Evolutionary conservation across 2,113 vertebrate species (phyloP), one percentile per base, ranked within the genome.

Genomic region (Arenaria interpres): DNA sequence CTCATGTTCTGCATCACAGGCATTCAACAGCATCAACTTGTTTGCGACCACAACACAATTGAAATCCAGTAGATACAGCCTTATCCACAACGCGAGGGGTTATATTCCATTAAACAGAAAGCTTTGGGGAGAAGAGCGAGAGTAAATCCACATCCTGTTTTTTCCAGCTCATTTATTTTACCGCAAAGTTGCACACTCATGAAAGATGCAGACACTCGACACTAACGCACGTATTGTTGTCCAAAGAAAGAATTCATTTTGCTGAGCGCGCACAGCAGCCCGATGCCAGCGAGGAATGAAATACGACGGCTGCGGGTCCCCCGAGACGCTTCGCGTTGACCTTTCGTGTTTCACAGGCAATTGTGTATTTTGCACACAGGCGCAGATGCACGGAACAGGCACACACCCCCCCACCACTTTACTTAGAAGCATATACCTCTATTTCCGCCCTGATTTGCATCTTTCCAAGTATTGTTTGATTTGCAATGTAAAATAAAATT

Each of bases 401-500:
- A 9, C 76, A 22, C 45, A 10, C 72, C 35, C 66, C 77, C 88
- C 51, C 59, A 8, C 73, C 6, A 7, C 91, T 78, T 27, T 48
- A 18, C 64, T 69, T 4, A 48, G 80, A 50, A 84, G 59, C 73
- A 43, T 22, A 35, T 30, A 72, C 50, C 81, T 93, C 89, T 48
- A 0, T 68, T 94, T 92, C 95, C 15, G 12, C 45, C 53, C 79
- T 18, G 19, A 93, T 93, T 93, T 97, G 92, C 88, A 96, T 96
- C 93, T 96, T 96, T 86, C 94, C 91, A 94, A 95, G 67, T 63
- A 50, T 73, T 97, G 79, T 88, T 90, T 53, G 3, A 96, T 93
- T 95, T 93, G 91, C 95, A 95, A 95, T 89, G 95, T 96, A 95
- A 97, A 96, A 89, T 30, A 28, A 39, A 94, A 73, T 37, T 30